phyloP scores from a whole-genome alignment of 2,113 vertebrate genomes.

The Hippoglossus stenolepis region DNA sequence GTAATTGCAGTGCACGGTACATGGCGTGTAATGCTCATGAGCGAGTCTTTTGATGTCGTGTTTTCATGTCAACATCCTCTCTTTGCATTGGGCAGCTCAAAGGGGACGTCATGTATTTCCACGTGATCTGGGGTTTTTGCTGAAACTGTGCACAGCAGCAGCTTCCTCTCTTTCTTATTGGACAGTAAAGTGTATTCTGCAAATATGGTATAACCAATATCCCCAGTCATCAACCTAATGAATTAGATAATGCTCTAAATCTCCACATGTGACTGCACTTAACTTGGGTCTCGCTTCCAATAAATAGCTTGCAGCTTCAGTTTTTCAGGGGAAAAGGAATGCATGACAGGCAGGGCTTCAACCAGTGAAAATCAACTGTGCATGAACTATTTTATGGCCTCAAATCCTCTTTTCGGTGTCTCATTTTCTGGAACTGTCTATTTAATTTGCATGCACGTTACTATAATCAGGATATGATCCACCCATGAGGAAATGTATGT shows the following conservation, averaged over 20 bases:
- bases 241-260: conserved; percentile 40
- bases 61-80: conserved; percentile 53
- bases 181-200: conserved; percentile 4
- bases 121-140: conserved; percentile 27
- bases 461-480: conserved; percentile 6
- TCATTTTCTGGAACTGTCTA: conserved; percentile 31
- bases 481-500: conserved; percentile 9
- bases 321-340: conserved; percentile 48
- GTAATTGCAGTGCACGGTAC: conserved; percentile 28
- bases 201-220: conserved; percentile 29
- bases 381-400: conserved; percentile 36
- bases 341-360: conserved; percentile 49
- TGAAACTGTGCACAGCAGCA: background rate
- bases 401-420: conserved; percentile 28
- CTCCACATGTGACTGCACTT: conserved; percentile 38
- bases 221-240: conserved; percentile 54
- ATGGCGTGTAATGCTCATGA: background rate
- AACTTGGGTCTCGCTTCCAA: conserved; percentile 30
- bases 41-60: conserved; percentile 36
- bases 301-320: conserved; percentile 46
- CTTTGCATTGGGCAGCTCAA: conserved; percentile 40
- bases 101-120: conserved; percentile 36
- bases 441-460: conserved; percentile 39
- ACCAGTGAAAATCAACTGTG: conserved; percentile 57
- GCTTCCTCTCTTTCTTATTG: background rate